A percentile compares a stretch with the other conserved stretches of the same genome.
These are phyloP conservation scores for Troglohyphantes excavatus DNA, from an alignment of 2,888 invertebrate genomes.

Conservation along the genomic window DNA sequence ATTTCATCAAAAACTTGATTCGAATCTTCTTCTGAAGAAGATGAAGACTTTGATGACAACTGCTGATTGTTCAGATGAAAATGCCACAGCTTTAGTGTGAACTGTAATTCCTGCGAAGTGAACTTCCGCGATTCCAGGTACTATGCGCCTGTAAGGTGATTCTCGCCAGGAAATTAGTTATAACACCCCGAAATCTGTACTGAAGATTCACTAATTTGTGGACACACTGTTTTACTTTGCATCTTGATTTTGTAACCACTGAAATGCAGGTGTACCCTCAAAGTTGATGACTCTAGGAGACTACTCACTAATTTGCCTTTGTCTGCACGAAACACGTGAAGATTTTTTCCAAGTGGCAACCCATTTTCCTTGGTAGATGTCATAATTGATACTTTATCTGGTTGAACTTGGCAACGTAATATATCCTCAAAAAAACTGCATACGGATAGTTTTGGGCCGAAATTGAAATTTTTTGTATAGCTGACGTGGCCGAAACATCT, in stretches of 20 bases:
- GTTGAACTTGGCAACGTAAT: background rate
- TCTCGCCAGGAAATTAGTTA: background rate
- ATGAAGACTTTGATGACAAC: no score
- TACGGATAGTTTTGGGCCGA: background rate
- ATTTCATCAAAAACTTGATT: no score
- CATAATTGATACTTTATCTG: background rate
- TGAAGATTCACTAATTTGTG: background rate
- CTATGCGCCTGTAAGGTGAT: background rate
- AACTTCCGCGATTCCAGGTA: background rate
- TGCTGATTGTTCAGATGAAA: background rate
- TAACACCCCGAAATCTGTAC: background rate
- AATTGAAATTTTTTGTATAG: background rate
- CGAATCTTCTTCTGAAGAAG: no score
- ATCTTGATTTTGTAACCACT: background rate
- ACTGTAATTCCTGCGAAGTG: background rate
- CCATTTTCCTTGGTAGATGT: background rate
- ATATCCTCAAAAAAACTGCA: background rate
- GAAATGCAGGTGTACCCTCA: background rate
- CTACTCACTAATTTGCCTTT: no score
- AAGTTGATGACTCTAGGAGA: no score
- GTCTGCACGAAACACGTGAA: no score
- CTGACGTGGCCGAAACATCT: background rate
- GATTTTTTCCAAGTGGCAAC: background rate
- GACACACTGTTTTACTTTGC: background rate
- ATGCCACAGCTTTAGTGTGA: background rate